phyloP scores from a whole-genome alignment of 2,113 vertebrate species.

The Prinia subflava region DNA sequence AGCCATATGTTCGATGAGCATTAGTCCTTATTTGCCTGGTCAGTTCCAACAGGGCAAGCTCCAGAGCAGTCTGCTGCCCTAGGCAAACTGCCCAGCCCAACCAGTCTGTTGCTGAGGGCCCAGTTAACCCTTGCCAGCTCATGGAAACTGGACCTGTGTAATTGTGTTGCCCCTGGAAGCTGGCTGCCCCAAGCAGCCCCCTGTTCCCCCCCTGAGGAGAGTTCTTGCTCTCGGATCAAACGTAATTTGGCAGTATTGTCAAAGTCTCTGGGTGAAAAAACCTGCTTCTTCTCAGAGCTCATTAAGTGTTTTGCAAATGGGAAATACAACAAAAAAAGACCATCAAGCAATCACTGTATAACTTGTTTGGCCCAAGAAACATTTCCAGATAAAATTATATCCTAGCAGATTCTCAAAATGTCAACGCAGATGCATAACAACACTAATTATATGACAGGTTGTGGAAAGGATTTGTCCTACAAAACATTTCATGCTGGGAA shows the following conservation, averaged over 20 bases:
- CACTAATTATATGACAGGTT: neutral
- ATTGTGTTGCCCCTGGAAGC: neutral
- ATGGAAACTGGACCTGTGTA: neutral
- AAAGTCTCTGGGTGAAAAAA: neutral
- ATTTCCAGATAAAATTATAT: neutral
- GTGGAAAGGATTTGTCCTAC: neutral
- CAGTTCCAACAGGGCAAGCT: neutral
- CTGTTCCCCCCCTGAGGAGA: neutral
- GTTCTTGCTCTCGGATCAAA: neutral
- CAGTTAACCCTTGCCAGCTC: neutral
- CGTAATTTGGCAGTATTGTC: neutral
- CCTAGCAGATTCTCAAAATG: neutral
- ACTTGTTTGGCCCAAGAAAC: neutral
- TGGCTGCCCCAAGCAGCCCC: neutral
- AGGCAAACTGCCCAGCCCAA: neutral
- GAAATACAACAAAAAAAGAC: neutral
- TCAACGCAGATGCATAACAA: neutral
- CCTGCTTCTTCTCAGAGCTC: neutral
- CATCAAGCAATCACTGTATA: neutral
- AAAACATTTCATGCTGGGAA: neutral
- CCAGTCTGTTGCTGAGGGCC: neutral
- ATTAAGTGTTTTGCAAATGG: neutral
- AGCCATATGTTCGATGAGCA: neutral
- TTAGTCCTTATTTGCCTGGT: neutral
- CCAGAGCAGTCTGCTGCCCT: neutral